phyloP scores from a whole-genome alignment of 2,888 invertebrate species.

The Calephelis perditalis region DNA sequence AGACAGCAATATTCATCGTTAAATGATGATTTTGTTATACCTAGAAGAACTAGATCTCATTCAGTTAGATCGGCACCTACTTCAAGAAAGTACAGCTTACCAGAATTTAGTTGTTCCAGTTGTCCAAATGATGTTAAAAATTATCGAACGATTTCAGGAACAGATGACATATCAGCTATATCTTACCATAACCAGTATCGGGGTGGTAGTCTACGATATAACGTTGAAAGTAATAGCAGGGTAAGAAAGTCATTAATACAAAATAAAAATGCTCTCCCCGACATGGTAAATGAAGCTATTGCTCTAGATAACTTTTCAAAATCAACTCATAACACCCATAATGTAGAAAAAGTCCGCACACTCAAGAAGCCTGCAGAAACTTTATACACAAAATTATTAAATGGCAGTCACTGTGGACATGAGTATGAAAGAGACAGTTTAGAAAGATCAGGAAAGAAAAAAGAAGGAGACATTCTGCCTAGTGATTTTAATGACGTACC shows the following conservation, averaged over 20 bases:
- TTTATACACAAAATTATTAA: conserved; percentile 47
- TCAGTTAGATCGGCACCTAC: conserved; percentile 69
- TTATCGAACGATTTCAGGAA: conserved; percentile 49
- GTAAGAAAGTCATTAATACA: conserved; percentile 42
- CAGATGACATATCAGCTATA: conserved; percentile 54
- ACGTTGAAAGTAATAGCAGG: conserved; percentile 36
- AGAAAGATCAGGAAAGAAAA: conserved; percentile 78
- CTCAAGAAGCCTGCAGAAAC: conserved; percentile 36
- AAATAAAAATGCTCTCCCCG: conserved; percentile 69
- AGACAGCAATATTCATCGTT: conserved; percentile 53
- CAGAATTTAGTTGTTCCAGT: conserved; percentile 49
- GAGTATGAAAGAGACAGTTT: conserved; percentile 87
- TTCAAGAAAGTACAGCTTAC: conserved; percentile 58
- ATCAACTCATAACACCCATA: conserved; percentile 58
- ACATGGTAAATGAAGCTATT: conserved; percentile 83
- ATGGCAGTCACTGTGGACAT: conserved; percentile 66
- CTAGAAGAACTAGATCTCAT: conserved; percentile 50
- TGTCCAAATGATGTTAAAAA: conserved; percentile 41
- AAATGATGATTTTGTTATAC: conserved; percentile 43
- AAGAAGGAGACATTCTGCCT: conserved; percentile 73
- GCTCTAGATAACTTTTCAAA: conserved; percentile 71
- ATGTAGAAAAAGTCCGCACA: conserved; percentile 57
- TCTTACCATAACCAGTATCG: conserved; percentile 42
- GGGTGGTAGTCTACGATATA: conserved; percentile 44
- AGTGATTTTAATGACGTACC: conserved; percentile 81